Conservation (phyloP, 2,888 invertebrate species). For the Epinotia brunnichana region DNA sequence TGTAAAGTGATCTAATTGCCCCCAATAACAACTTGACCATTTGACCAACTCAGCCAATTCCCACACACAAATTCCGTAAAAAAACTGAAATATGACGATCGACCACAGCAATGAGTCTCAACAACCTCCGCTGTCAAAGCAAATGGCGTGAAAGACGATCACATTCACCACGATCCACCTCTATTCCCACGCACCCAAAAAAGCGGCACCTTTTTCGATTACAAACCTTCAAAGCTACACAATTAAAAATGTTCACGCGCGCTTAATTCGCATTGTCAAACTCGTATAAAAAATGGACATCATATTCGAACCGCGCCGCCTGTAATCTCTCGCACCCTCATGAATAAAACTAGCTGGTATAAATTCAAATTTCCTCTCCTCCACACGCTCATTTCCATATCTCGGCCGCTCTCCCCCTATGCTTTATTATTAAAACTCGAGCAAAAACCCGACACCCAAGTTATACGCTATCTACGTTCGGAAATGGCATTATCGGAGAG, state of each 20-base stretch:
- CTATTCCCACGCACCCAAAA: slow-evolving; percentile 51
- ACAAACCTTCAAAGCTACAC: slow-evolving; percentile 35
- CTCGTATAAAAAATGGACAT: slow-evolving; percentile 38
- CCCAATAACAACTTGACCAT: not conserved
- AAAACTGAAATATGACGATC: slow-evolving; percentile 41
- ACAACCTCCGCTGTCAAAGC: slow-evolving; percentile 40
- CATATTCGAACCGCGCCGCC: slow-evolving; percentile 33
- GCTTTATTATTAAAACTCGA: slow-evolving; percentile 81
- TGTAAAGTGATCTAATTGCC: not conserved
- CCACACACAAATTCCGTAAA: slow-evolving; percentile 39
- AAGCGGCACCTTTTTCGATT: slow-evolving; percentile 43
- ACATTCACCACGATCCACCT: slow-evolving; percentile 30
- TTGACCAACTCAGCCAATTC: slow-evolving; percentile 27
- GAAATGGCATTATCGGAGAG: slow-evolving; percentile 82
- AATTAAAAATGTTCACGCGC: slow-evolving; percentile 43
- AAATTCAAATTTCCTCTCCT: slow-evolving; percentile 84
- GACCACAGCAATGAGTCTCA: slow-evolving; percentile 46
- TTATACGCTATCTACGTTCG: slow-evolving; percentile 80
- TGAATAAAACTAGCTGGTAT: slow-evolving; percentile 82
- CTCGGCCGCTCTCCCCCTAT: slow-evolving; percentile 76
- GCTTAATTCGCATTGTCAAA: slow-evolving; percentile 44
- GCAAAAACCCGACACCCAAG: slow-evolving; percentile 80
- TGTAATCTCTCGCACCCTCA: slow-evolving; percentile 62
- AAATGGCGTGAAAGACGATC: slow-evolving; percentile 46
- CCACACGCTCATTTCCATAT: slow-evolving; percentile 83